Conservation (phyloP, 2,888 invertebrate genomes). For the Glaucopsyche alexis region DNA sequence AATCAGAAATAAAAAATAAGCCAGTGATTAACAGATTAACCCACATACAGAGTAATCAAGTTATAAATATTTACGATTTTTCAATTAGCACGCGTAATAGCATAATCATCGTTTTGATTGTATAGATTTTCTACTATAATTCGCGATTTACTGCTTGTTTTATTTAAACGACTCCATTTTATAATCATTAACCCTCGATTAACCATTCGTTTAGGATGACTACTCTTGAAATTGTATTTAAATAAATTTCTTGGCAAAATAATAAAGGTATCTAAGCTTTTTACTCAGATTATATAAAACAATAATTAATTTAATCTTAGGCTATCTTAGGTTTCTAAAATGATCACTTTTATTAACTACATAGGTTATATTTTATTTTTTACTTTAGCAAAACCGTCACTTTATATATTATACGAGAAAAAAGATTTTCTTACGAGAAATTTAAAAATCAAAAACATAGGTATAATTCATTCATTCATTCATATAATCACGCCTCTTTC, state of each 20-base stretch:
- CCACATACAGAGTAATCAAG: slow-evolving; percentile 12
- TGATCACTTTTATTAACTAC: too few species aligned
- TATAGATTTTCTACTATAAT: not conserved
- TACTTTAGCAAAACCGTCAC: too few species aligned
- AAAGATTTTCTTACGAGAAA: too few species aligned
- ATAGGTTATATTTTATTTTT: too few species aligned
- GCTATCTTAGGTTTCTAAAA: too few species aligned
- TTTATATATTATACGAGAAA: too few species aligned
- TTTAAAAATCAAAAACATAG: too few species aligned
- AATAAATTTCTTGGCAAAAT: not conserved
- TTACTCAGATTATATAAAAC: too few species aligned
- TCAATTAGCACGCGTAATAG: slow-evolving; percentile 3
- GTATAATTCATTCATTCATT: too few species aligned
- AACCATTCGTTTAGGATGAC: slow-evolving; percentile 13
- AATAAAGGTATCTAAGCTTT: too few species aligned
- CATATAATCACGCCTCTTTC: too few species aligned
- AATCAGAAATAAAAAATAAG: not conserved
- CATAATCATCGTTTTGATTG: not conserved
- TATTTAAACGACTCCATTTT: slow-evolving; percentile 15
- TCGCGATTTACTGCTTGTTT: slow-evolving; percentile 17
- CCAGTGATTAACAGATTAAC: not conserved
- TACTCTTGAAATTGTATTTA: not conserved
- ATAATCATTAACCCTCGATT: not conserved
- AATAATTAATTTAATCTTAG: too few species aligned
- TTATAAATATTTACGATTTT: slow-evolving; percentile 1